Evolutionary conservation across 2,888 invertebrate species (phyloP), one percentile per base, ranked within the genome.

Genomic region (Frankliniella intonsa): DNA sequence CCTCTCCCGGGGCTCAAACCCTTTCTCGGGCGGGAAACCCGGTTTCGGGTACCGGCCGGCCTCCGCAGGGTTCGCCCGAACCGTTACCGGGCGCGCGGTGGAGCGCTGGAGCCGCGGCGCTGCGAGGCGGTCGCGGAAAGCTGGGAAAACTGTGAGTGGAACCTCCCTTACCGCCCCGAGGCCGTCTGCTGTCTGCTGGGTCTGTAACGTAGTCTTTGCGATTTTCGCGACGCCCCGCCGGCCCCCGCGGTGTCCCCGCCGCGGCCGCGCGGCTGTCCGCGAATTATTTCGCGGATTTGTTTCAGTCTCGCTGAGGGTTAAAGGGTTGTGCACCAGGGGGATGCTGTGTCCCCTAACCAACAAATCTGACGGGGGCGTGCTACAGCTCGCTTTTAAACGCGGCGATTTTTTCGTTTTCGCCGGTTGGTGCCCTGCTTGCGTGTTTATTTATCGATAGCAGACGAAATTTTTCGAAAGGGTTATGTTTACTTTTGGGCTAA

Each of bases 271-370:
- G 69, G 69, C 69, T 19, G 22, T 22, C 69, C 0, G 69, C 22
- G 69, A 11, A 19, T n/a, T 22, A 22, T n/a, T 22, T n/a, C 9
- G 69, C 10, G 69, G 25, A 25, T 25, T n/a, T 25, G 69, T n/a
- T 9, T 69, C 69, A 69, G 69, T n/a, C 11, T 11, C 69, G 22
- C 11, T 11, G 17, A 55, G 38, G 38, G 38, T 38, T 38, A 38
- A 38, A 3, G 38, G 12, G 55, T 5, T 55, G 5, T 55, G 55
- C 7, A 19, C 0, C 55, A 14, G 55, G 55, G 55, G 55, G 38
- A 38, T 14, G 19, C 69, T 22, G 69, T 76, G 69, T 76, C 69
- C 69, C 69, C 69, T 76, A 76, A 76, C 69, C 69, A 76, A 76
- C 22, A 22, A 38, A 76, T n/a, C 69, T 11, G 69, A 19, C 25